A percentile compares a stretch with the other conserved stretches of the same genome.
Conservation (phyloP, 2,113 vertebrate species). For the Perognathus longimembris region DNA sequence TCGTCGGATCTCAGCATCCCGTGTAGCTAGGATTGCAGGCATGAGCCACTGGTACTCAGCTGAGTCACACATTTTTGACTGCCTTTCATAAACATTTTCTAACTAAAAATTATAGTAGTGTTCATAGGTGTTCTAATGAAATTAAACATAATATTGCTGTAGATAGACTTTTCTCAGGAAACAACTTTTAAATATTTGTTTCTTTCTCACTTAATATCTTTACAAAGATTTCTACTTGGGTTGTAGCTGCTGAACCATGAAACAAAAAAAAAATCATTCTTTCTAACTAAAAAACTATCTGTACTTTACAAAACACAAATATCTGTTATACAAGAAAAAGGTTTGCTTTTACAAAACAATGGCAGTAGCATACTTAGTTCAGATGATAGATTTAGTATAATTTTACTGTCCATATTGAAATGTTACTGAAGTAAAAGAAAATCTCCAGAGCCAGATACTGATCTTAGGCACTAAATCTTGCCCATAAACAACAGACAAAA, state of each 20-base stretch:
- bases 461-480: no score
- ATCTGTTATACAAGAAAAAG: no score
- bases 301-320: neutral
- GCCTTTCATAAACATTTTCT: neutral
- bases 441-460: neutral
- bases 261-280: neutral
- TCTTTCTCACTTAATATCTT: neutral
- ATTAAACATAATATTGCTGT: neutral
- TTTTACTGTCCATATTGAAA: neutral
- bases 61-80: neutral
- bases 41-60: no score
- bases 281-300: neutral
- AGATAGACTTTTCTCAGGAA: neutral
- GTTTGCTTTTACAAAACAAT: no score
- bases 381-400: neutral
- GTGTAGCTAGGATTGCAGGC: no score
- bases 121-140: neutral
- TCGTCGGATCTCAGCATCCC: no score
- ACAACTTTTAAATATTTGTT: neutral
- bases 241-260: neutral
- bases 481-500: constrained; percentile 21
- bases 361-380: neutral
- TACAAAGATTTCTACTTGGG: neutral
- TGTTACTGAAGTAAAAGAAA: constrained; percentile 5
- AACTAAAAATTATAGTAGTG: neutral